Conservation (phyloP, 37 sponge, comb jelly and placozoan genomes). For the Lycopodina hypogea region DNA sequence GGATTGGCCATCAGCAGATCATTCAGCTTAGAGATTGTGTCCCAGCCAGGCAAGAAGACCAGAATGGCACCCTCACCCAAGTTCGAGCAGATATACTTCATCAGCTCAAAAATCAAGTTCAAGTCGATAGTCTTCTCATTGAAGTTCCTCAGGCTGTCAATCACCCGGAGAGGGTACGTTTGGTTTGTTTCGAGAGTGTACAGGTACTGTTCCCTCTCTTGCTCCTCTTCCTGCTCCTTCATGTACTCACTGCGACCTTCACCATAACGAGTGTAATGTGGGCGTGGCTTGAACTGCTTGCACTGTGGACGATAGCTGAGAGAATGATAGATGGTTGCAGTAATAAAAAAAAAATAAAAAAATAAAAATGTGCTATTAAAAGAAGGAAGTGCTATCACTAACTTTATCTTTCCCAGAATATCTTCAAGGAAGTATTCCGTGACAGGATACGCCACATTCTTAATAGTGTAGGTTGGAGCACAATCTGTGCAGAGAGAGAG, state of each 20-base stretch:
- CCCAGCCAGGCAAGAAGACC: conserved; percentile 74
- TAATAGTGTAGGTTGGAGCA: conserved; percentile 62
- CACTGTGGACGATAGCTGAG: conserved; percentile 28
- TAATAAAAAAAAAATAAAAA: not conserved
- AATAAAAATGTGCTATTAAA: not conserved
- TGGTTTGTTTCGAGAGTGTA: conserved; percentile 24
- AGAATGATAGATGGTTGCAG: not conserved
- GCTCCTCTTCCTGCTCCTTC: conserved; percentile 21
- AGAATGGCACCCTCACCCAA: conserved; percentile 69
- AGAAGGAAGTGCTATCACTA: not conserved
- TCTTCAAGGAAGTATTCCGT: conserved; percentile 66
- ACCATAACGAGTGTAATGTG: conserved; percentile 24
- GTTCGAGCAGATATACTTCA: conserved; percentile 37
- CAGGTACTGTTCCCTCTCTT: conserved; percentile 22
- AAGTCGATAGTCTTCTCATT: conserved; percentile 43
- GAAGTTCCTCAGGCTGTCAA: conserved; percentile 23
- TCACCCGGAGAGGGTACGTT: conserved; percentile 28
- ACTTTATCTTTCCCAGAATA: conserved; percentile 42
- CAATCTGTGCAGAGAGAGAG: conserved; percentile 20
- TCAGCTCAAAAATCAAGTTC: conserved; percentile 28
- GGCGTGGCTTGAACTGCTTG: conserved; percentile 19
- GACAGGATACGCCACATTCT: conserved; percentile 59
- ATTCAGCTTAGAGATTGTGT: conserved; percentile 61
- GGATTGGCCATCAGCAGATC: conserved; percentile 55
- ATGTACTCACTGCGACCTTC: conserved; percentile 7